phyloP scores from a whole-genome alignment of 2,113 vertebrate genomes.

The Craseonycteris thonglongyai region DNA sequence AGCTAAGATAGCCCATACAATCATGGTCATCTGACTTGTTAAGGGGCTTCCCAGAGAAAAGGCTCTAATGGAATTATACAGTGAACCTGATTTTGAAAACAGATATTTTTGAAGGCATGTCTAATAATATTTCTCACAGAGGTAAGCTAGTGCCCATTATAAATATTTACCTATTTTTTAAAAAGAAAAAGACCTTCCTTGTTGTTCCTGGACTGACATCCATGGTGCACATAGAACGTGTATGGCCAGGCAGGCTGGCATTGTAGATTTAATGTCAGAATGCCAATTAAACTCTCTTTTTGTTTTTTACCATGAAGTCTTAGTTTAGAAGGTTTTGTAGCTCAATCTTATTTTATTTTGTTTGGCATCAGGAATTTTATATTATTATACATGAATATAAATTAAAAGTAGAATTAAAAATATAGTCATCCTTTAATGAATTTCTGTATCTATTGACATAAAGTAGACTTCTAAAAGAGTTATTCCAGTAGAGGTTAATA shows the following conservation, averaged over 20 bases:
- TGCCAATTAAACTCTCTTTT: not conserved
- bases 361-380: constrained; percentile 26
- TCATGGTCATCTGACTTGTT: not conserved
- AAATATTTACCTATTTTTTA: not conserved
- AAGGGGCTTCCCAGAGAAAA: not conserved
- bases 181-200: not conserved
- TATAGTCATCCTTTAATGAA: constrained; percentile 6
- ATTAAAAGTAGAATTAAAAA: constrained; percentile 8
- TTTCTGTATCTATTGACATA: constrained; percentile 42
- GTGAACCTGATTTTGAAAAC: not conserved
- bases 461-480: not conserved
- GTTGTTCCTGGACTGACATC: not conserved
- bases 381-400: constrained; percentile 20
- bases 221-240: not conserved
- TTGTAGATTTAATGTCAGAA: not conserved
- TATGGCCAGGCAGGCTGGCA: not conserved
- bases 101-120: not conserved
- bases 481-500: not conserved
- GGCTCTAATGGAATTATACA: not conserved
- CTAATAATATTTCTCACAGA: not conserved
- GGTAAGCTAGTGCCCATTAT: not conserved
- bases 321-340: constrained; percentile 20
- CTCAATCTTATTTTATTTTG: not conserved
- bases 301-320: not conserved
- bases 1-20: not conserved